Conservation (phyloP, 2,888 invertebrate genomes). For the Cancer borealis region DNA sequence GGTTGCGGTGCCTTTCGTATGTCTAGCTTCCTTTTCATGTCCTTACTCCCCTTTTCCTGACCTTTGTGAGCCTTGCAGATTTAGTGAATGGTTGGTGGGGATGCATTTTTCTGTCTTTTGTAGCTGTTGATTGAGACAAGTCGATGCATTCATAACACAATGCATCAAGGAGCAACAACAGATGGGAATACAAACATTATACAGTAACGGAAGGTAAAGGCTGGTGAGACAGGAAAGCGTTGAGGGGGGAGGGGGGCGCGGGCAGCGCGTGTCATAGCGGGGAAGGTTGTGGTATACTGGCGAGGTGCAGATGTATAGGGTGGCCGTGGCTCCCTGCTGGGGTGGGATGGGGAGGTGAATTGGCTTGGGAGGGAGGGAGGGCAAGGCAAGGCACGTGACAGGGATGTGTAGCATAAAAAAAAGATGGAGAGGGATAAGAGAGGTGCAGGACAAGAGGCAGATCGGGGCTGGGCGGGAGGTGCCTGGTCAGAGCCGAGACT, state of each 20-base stretch:
- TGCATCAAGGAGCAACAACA: background rate
- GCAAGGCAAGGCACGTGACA: conserved; percentile 7
- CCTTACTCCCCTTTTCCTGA: background rate
- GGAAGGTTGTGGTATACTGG: background rate
- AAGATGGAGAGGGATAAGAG: conserved; percentile 7
- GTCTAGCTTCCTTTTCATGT: background rate
- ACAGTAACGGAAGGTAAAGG: background rate
- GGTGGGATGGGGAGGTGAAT: background rate
- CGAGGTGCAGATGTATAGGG: background rate
- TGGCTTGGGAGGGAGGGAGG: background rate
- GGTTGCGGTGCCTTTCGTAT: background rate
- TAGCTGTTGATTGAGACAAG: background rate
- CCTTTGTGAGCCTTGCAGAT: background rate
- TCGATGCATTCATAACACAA: background rate
- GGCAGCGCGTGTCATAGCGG: background rate
- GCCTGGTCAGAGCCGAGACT: conserved; percentile 61
- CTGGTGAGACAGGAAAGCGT: background rate
- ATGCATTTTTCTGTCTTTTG: background rate
- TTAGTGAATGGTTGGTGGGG: background rate
- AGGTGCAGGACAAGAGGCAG: conserved; percentile 53
- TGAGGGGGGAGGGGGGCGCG: background rate
- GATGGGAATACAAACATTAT: background rate
- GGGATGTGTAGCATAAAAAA: conserved; percentile 33
- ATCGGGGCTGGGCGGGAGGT: conserved; percentile 56
- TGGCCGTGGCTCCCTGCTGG: background rate